Evolutionary conservation across 1,140 invertebrate genomes (phyloP).

Genomic region (Caenorhabditis elegans): WBcel235 BX284606.5:13553001-13553500

Average conservation of each 20-base stretch:
- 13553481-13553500: slow-evolving; percentile 59
- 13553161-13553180: not conserved
- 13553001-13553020: no score
- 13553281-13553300: not conserved
- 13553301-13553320: no score
- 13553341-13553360: no score
- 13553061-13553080: not conserved
- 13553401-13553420: slow-evolving; percentile 12
- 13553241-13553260: not conserved
- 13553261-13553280: not conserved
- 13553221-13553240: not conserved
- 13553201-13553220: not conserved
- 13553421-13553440: slow-evolving; percentile 49
- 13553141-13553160: slow-evolving; percentile 2
- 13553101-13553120: not conserved
- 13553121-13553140: not conserved
- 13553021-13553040: no score
- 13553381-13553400: not conserved
- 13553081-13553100: not conserved
- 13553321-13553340: no score
- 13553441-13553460: slow-evolving; percentile 49
- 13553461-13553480: slow-evolving; percentile 57
- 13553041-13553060: no score
- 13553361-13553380: not conserved
- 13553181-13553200: not conserved